These are phyloP conservation scores for Argopecten irradians DNA, from an alignment of 1,140 invertebrate species.

Conservation along the genomic window DNA sequence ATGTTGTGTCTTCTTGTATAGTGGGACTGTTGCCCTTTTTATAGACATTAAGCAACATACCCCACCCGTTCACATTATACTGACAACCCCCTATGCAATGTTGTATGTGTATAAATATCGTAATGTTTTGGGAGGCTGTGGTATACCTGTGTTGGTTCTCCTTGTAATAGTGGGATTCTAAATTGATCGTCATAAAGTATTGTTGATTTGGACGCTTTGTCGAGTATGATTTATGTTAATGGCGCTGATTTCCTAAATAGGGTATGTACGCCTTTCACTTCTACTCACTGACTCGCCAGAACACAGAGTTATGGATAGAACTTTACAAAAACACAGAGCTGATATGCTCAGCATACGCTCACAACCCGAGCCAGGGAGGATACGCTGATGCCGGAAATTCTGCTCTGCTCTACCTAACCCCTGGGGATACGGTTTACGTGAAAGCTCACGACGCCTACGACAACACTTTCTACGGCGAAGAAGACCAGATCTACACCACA, in stretches of 20 bases:
- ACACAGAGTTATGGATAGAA: conserved; percentile 40
- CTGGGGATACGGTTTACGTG: conserved; percentile 28
- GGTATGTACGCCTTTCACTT: conserved; percentile 50
- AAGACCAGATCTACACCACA: conserved; percentile 39
- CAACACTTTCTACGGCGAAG: conserved; percentile 26
- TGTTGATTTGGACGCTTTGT: too few species aligned
- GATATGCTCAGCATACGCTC: conserved; percentile 37
- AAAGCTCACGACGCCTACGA: conserved; percentile 32
- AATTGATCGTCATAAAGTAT: too few species aligned
- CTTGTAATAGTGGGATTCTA: too few species aligned
- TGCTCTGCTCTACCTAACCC: conserved; percentile 29
- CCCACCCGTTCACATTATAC: too few species aligned
- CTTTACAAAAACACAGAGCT: conserved; percentile 41
- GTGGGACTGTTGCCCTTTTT: too few species aligned
- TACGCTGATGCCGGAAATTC: conserved; percentile 51
- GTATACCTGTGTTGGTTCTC: too few species aligned
- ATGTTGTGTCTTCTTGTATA: too few species aligned
- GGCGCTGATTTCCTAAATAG: not conserved
- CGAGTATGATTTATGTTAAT: too few species aligned
- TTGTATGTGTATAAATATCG: too few species aligned
- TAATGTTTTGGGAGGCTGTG: too few species aligned
- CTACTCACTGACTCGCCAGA: conserved; percentile 32
- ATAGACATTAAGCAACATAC: too few species aligned
- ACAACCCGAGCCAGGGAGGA: conserved; percentile 29
- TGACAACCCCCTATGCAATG: too few species aligned